Conservation (phyloP, 2,888 invertebrate species). For the Petrophora chlorosata region DNA sequence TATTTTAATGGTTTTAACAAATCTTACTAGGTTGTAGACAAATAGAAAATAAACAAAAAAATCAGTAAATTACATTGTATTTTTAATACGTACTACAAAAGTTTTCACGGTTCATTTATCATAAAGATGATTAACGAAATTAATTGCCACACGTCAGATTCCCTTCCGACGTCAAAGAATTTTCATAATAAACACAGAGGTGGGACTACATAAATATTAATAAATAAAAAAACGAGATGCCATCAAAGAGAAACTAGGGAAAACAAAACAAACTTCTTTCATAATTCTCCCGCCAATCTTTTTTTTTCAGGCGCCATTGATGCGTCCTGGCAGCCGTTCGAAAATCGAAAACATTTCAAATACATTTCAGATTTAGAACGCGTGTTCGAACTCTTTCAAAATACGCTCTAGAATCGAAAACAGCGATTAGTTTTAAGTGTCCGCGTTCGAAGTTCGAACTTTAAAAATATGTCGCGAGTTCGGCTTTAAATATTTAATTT, state of each 20-base stretch:
- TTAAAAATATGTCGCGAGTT: constrained; percentile 82
- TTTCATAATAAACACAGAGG: constrained; percentile 22
- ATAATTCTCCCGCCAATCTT: constrained; percentile 57
- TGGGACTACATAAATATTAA: constrained; percentile 19
- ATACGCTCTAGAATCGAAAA: constrained; percentile 79
- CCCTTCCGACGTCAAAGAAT: constrained; percentile 19
- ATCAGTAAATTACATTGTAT: not conserved
- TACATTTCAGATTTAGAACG: constrained; percentile 80
- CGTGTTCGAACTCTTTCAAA: constrained; percentile 74
- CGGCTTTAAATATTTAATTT: constrained; percentile 73
- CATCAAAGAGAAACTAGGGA: constrained; percentile 42
- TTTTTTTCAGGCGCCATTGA: constrained; percentile 52
- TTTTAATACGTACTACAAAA: too few species aligned
- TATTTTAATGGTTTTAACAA: too few species aligned
- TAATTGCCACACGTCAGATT: constrained; percentile 17
- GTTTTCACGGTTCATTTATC: constrained; percentile 1
- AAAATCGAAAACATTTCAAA: constrained; percentile 80
- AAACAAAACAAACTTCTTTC: constrained; percentile 57
- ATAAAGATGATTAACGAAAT: constrained; percentile 17
- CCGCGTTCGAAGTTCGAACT: constrained; percentile 70
- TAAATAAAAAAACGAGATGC: constrained; percentile 37
- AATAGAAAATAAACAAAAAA: too few species aligned
- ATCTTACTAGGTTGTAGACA: too few species aligned
- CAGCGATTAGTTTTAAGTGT: constrained; percentile 82
- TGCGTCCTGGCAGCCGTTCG: constrained; percentile 69